Evolutionary conservation across 1,140 invertebrate species (phyloP).

Genomic region (Drosophila murphyi): DNA sequence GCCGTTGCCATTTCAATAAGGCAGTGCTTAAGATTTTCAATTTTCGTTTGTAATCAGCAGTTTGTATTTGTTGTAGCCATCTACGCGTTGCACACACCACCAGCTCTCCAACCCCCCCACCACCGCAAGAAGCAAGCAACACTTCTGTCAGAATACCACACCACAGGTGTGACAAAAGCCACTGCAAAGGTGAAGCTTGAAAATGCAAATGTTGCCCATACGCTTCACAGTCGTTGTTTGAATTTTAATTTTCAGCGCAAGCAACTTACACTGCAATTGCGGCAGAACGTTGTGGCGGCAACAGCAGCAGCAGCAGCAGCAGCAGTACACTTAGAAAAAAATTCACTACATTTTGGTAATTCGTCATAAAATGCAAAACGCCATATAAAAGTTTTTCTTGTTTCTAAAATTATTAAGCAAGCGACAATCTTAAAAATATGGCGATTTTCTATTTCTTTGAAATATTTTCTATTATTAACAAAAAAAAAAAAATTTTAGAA

Average conservation of each 20-base stretch:
- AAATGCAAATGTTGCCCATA: conserved; percentile 78
- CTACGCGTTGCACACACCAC: conserved; percentile 7
- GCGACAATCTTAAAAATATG: too few relatives aligned
- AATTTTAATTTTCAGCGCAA: conserved; percentile 74
- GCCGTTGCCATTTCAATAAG: conserved; percentile 63
- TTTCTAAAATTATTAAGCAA: too few relatives aligned
- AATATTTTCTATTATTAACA: too few relatives aligned
- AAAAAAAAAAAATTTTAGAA: too few relatives aligned
- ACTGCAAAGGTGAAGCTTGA: conserved; percentile 63
- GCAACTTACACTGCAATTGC: conserved; percentile 64
- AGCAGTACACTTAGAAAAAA: neutral
- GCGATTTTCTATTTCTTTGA: too few relatives aligned
- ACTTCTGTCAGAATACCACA: conserved; percentile 17
- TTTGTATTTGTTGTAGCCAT: conserved; percentile 51
- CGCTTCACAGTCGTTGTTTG: conserved; percentile 68
- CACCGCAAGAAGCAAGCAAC: neutral
- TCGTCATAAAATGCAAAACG: too few relatives aligned
- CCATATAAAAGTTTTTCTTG: too few relatives aligned
- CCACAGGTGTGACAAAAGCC: conserved; percentile 77
- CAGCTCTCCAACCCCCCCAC: too few relatives aligned
- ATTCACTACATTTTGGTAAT: too few relatives aligned
- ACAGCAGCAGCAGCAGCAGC: neutral
- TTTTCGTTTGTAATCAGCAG: conserved; percentile 77
- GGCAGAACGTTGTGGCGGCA: conserved; percentile 1
- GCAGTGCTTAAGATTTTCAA: conserved; percentile 77